Conservation (phyloP, 2,888 invertebrate species). For the Sphaeridia pumilis region DNA sequence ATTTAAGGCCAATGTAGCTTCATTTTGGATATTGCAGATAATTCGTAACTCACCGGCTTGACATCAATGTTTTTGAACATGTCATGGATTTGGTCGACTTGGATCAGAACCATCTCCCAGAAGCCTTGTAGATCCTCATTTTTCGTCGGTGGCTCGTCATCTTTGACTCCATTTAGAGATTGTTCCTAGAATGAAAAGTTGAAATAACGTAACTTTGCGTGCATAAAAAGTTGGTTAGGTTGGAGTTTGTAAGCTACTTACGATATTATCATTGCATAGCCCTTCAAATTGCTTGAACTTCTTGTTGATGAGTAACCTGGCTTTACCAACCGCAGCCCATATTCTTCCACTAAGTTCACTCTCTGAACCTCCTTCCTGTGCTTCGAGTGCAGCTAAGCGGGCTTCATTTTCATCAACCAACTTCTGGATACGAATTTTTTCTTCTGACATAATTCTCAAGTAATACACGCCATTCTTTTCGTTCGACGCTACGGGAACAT, state of each 20-base stretch:
- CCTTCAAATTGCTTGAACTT: conserved; percentile 94
- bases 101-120: conserved; percentile 95
- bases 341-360: conserved; percentile 69
- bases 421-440: conserved; percentile 60
- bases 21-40: no score
- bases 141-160: conserved; percentile 73
- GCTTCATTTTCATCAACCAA: conserved; percentile 57
- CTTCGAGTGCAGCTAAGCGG: conserved; percentile 48
- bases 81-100: conserved; percentile 68
- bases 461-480: conserved; percentile 72
- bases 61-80: conserved; percentile 31
- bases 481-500: no score
- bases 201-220: neutral
- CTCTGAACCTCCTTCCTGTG: conserved; percentile 39
- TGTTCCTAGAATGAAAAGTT: conserved; percentile 19
- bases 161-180: conserved; percentile 14
- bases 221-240: neutral
- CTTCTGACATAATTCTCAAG: conserved; percentile 49
- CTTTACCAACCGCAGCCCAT: conserved; percentile 81
- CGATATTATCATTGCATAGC: conserved; percentile 53
- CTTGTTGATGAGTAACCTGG: conserved; percentile 72
- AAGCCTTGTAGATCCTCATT: conserved; percentile 84
- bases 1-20: no score
- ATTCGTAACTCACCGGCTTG: no score
- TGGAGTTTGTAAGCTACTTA: conserved; percentile 40